Conservation (phyloP, 2,113 vertebrate genomes). For the Dipodomys merriami region DNA sequence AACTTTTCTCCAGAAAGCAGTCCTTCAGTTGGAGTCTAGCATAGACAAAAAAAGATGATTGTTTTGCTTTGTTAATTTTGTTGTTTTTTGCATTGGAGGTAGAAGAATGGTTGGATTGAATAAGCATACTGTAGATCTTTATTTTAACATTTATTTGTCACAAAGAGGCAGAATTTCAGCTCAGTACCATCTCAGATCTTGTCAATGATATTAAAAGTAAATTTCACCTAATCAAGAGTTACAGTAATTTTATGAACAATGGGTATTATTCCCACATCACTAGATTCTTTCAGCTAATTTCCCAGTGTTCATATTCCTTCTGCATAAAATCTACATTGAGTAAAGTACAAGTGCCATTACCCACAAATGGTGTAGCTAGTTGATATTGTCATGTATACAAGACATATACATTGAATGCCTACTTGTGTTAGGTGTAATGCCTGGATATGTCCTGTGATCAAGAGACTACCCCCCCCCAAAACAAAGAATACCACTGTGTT, state of each 20-base stretch:
- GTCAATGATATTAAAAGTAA: neutral
- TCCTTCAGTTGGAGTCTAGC: neutral
- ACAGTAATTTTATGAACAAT: neutral
- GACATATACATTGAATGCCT: neutral
- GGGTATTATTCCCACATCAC: neutral
- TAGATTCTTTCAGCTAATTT: neutral
- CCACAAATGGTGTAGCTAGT: neutral
- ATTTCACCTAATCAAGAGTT: neutral
- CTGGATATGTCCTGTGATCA: neutral
- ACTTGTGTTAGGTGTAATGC: neutral
- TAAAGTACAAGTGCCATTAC: neutral
- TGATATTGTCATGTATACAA: neutral
- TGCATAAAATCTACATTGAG: neutral
- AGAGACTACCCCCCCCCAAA: neutral
- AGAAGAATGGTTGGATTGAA: neutral
- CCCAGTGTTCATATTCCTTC: neutral
- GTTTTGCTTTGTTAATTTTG: too few relatives aligned
- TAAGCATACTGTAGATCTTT: neutral
- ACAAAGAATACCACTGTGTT: neutral
- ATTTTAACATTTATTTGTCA: neutral
- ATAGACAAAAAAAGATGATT: too few relatives aligned
- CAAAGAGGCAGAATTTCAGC: neutral
- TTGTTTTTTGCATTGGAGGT: neutral
- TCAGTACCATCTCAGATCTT: neutral
- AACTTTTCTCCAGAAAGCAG: neutral